Evolutionary conservation across 2,888 invertebrate species (phyloP).

Genomic region (Cartodere bifasciata): DNA sequence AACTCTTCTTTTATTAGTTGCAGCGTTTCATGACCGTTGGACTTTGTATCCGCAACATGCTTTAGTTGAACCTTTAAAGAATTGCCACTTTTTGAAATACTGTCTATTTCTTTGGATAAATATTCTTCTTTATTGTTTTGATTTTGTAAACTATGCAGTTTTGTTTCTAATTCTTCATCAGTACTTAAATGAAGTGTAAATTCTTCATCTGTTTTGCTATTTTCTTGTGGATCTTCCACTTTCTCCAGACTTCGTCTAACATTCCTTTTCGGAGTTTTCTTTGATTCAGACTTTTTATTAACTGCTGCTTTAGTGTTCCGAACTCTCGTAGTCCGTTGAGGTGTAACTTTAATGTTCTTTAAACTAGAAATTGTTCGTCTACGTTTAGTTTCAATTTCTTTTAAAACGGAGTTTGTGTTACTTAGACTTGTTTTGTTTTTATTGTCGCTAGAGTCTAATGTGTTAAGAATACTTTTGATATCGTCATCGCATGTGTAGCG

Average conservation of each 20-base stretch:
- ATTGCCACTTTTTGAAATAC: no score
- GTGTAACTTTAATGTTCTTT: no score
- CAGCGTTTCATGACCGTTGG: no score
- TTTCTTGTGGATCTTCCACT: constrained; percentile 6
- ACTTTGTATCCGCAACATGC: no score
- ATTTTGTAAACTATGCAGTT: no score
- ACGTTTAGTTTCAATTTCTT: constrained; percentile 25
- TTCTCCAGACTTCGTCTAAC: constrained; percentile 2
- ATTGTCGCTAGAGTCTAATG: background rate
- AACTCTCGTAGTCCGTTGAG: constrained; percentile 1
- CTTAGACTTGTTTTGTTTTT: no score
- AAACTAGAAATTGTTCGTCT: constrained; percentile 20
- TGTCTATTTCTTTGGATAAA: no score
- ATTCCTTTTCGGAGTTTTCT: constrained; percentile 6
- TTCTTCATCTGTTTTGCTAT: constrained; percentile 10
- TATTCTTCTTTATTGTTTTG: no score
- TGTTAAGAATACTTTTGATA: background rate
- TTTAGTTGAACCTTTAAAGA: no score
- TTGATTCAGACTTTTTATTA: constrained; percentile 5
- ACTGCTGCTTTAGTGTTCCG: constrained; percentile 2
- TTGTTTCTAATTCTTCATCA: constrained; percentile 17
- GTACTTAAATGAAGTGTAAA: constrained; percentile 18
- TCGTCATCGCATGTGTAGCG: constrained; percentile 3
- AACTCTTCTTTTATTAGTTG: no score
- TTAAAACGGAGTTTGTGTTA: constrained; percentile 14